A percentile compares a stretch with the other conserved stretches of the same genome.
These are phyloP conservation scores for Chascanopsetta lugubris DNA, from an alignment of 2,113 vertebrate species.

Conservation along the genomic window DNA sequence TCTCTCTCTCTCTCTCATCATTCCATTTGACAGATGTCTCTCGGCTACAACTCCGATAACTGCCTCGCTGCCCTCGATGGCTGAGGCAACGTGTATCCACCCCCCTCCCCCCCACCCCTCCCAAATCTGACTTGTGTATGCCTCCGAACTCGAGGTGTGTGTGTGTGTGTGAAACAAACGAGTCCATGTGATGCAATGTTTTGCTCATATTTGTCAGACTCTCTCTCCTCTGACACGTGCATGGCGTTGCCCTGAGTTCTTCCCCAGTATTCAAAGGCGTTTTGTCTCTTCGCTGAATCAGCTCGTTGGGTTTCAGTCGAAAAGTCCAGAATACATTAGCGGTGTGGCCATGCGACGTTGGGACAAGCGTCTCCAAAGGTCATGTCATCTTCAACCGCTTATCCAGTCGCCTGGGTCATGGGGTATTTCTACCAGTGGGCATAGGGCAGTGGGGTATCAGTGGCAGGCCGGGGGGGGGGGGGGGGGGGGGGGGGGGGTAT, in stretches of 20 bases:
- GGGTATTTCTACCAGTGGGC: too few relatives aligned
- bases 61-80: background rate
- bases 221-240: background rate
- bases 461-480: too few relatives aligned
- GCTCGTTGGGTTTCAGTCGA: background rate
- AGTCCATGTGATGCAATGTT: background rate
- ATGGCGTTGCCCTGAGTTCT: background rate
- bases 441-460: too few relatives aligned
- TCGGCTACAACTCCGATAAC: conserved; percentile 26
- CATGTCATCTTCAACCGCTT: too few relatives aligned
- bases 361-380: too few relatives aligned
- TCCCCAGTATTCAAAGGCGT: background rate
- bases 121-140: background rate
- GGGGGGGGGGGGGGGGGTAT: too few relatives aligned
- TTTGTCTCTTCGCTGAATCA: background rate
- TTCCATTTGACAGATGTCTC: conserved; percentile 56
- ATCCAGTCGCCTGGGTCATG: too few relatives aligned
- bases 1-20: conserved; percentile 59
- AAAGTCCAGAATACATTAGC: too few relatives aligned
- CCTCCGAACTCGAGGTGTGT: background rate
- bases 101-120: too few relatives aligned
- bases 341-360: too few relatives aligned
- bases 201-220: background rate
- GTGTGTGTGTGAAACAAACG: background rate
- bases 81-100: background rate